These are phyloP conservation scores for Talpa occidentalis DNA, from an alignment of 2,113 vertebrate genomes.

Conservation along the genomic window DNA sequence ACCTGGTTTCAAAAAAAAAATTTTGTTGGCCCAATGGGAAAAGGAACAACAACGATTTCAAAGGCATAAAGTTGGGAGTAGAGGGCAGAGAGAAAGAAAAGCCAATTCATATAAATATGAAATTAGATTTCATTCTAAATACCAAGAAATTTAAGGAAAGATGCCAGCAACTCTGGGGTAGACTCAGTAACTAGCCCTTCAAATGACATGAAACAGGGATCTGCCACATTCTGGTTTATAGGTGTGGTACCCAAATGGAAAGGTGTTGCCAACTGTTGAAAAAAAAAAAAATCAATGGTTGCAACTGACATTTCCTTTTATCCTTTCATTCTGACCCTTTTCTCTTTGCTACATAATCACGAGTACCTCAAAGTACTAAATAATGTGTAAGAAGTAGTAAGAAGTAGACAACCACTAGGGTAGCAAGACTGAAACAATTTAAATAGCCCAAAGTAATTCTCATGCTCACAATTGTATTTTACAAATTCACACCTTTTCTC, in stretches of 20 bases:
- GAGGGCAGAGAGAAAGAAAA: constrained; percentile 26
- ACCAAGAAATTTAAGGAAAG: neutral
- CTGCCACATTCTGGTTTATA: neutral
- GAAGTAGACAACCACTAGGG: neutral
- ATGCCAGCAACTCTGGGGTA: neutral
- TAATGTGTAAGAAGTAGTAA: neutral
- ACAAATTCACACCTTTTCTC: constrained; percentile 1
- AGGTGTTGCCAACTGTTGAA: neutral
- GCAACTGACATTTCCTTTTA: neutral
- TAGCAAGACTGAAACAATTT: constrained; percentile 21
- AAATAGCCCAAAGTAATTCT: constrained; percentile 3
- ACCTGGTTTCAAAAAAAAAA: neutral
- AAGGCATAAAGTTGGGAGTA: neutral
- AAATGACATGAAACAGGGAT: neutral
- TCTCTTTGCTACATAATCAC: neutral
- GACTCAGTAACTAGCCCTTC: neutral
- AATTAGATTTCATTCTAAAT: constrained; percentile 17
- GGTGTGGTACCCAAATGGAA: neutral
- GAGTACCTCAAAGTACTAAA: neutral
- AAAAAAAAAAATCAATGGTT: neutral
- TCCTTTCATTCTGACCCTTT: neutral
- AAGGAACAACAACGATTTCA: constrained; percentile 44
- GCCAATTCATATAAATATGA: neutral
- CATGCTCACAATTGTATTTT: constrained; percentile 4
- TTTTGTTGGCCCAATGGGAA: neutral